Base-by-base conservation (phyloP, 2,888 invertebrate genomes). In the Xestobium rufovillosum region DNA sequence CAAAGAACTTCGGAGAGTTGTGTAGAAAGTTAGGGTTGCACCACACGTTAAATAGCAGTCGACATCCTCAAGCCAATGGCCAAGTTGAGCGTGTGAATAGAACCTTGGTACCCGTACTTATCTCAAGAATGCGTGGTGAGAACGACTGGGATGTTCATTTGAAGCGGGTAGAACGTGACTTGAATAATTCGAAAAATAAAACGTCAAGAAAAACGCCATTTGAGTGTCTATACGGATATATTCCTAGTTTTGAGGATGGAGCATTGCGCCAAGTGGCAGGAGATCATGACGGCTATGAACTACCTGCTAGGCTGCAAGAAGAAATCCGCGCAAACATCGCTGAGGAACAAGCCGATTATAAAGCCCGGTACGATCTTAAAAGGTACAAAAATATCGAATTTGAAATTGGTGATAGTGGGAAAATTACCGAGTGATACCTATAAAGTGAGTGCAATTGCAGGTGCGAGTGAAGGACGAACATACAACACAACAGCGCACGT, bases 151-250 rank as follows among this genome's bases (percentile, higher is more conserved):
- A 23, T 10, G 26, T 4, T 13, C 23, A 27, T 14, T 14, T 34
- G 2, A 14, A 23, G 4, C 10, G 14, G 14, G 42, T 38, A 3
- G 40, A 45, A 15, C 33, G 43, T 13, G 43, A 43, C 16, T 19
- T 44, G n/a, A 48, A 49, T 26, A 34, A 34, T 26, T 26, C 39
- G 1, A 14, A 31, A 4, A 48, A 46, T 28, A 41, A 47, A 31
- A 34, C 46, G 2, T 42, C 45, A 4, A 39, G 41, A 2, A 42
- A 31, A 31, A 45, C 44, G 8, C 42, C 46, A 12, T 48, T 41
- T 16, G 47, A 48, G 30, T 26, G 30, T 15, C 16, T 42, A 11
- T 42, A 45, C 17, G 47, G 45, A n/a, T 47, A 43, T 36, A 19
- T 11, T 27, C 42, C 31, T 14, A 38, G 14, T 3, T 41, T 30